phyloP scores from a whole-genome alignment of 2,888 invertebrate species.

The Drosophila dives region DNA sequence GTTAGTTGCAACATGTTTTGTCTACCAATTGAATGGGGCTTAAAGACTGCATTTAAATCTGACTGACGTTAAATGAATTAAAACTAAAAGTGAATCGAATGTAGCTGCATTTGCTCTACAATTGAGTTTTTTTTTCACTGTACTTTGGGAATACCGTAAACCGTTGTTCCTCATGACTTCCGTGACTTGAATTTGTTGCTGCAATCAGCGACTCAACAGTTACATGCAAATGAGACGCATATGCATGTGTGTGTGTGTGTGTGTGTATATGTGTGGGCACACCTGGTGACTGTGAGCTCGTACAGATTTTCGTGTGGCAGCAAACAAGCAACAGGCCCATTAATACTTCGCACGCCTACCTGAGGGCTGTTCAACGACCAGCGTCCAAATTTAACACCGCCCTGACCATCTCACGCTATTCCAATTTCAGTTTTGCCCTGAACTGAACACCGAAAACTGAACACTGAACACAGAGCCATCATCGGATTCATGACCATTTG shows the following conservation, averaged over 20 bases:
- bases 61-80: not conserved
- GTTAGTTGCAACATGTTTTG: not conserved
- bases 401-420: constrained; percentile 73
- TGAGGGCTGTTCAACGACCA: constrained; percentile 30
- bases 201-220: constrained; percentile 32
- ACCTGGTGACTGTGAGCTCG: constrained; percentile 21
- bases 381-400: constrained; percentile 43
- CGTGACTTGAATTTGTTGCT: constrained; percentile 38
- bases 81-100: not conserved
- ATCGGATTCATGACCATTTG: constrained; percentile 59
- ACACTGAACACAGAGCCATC: not conserved
- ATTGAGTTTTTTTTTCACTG: constrained; percentile 17
- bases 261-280: not conserved
- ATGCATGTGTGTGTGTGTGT: constrained; percentile 1
- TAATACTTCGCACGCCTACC: constrained; percentile 41
- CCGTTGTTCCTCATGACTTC: constrained; percentile 29
- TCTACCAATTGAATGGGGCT: not conserved
- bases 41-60: not conserved
- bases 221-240: constrained; percentile 64
- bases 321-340: constrained; percentile 38
- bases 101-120: not conserved
- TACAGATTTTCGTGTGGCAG: constrained; percentile 24
- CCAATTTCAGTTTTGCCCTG: constrained; percentile 42
- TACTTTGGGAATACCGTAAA: constrained; percentile 4
- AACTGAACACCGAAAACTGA: constrained; percentile 6